Evolutionary conservation across 2,797 vertebrate genomes (phyloP), one percentile per base, ranked within the genome.

Genomic region (Petrocephalus schoutedeni): DNA sequence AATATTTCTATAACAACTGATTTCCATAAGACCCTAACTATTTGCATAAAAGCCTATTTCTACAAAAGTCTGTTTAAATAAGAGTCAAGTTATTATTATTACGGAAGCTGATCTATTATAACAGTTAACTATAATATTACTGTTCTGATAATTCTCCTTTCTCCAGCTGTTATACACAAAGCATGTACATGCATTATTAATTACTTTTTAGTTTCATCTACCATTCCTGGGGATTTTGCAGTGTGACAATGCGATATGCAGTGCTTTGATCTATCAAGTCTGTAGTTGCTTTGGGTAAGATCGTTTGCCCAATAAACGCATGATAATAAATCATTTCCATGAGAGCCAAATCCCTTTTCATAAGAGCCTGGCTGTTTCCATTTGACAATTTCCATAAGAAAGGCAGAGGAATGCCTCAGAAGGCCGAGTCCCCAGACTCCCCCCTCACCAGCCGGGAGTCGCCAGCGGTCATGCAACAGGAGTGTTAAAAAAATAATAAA

Each of bases 301-400:
- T 6, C 28, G 12, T 57, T 32, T 57, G 56, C 54, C 32, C n/a
- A 85, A 41, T 19, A 85, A 36, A 58, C 9, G 49, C n/a, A 19
- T 58, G 56, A 58, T 41, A 85, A 85, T 85, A 85, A 85, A 85
- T 85, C 16, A 85, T 58, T 58, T 85, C 23, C 84, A 85, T 58
- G 58, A 85, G 54, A 58, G 8, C 53, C 5, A 28, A 85, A 32
- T 57, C 28, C 53, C 14, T 56, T 16, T 36, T 85, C 23, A 28
- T 85, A 23, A 28, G n/a, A 36, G 83, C 83, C 21, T 85, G 54
- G 21, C 10, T 53, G 4, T 58, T 86, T 64, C 85, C 85, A 64
- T 86, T 61, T 86, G 23, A 58, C 10, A 32, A 88, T 88, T 88
- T 85, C 87, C 87, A 88, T 88, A 56, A 77, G 84, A 88, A 88